Evolutionary conservation across 2,797 vertebrate genomes (phyloP), one percentile per base, ranked within the genome.

Genomic region (Notolepis coatsorum): DNA sequence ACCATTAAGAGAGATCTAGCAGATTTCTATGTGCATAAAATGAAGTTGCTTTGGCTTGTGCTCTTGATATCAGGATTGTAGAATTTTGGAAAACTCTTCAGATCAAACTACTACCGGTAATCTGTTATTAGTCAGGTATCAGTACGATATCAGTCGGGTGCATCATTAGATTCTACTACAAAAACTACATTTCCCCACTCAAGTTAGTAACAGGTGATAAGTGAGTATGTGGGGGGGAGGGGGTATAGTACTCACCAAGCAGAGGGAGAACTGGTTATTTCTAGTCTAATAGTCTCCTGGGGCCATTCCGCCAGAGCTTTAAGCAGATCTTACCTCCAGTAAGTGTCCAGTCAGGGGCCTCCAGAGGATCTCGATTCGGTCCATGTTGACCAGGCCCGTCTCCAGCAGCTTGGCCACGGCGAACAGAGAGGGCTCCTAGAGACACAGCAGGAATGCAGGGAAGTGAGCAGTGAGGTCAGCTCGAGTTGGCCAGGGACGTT

Each of bases 361-460:
- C 98, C 98, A 99, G 25, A 99, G 90, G 86, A 99, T 96, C 86
- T 99, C 97, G 65, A 99, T 98, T 57, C 98, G 95, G 72, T 94
- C 96, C 98, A 99, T 99, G 86, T 99, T 99, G 70, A 99, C 96
- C 2, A 99, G 83, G 65, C 98, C 98, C 0, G 98, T 99, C 91
- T 99, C 97, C 78, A 99, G 86, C 54, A 99, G 92, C 84, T 99
- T 99, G 61, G 98, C 98, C 61, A 99, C 97, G 15, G 98, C 98
- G 86, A 99, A 99, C 70, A 99, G 94, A 13, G 98, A 99, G 0
- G 98, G 98, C 53, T 99, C 97, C 97, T 99, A 53, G 43, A 43
- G 24, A 12, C 12, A 33, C 39, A 20, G 30, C 5, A 63, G 12
- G 25, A 35, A 39, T 13, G 68, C 10, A 61, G 41, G 30, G 35